These are phyloP conservation scores for Callithrix jacchus DNA, from an alignment of 2,113 vertebrate genomes.

Conservation along the genomic window DNA sequence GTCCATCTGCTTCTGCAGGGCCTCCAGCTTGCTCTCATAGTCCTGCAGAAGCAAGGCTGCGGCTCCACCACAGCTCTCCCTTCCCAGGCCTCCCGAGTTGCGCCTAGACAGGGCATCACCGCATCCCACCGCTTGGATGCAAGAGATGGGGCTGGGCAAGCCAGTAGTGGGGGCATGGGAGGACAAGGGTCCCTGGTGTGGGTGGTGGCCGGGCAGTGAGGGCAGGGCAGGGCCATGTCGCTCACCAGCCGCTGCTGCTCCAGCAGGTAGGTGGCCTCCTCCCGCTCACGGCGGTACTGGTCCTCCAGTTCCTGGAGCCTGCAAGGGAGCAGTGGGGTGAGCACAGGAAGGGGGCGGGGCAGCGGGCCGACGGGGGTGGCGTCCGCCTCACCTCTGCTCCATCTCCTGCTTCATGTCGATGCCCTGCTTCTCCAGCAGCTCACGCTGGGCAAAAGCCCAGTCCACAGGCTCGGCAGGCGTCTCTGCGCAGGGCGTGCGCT, in stretches of 20 bases:
- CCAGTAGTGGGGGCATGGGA: neutral
- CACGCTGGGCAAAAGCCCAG: conserved; percentile 97
- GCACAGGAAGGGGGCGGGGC: fast-evolving
- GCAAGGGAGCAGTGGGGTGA: neutral
- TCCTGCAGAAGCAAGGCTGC: conserved; percentile 83
- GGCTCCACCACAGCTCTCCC: fast-evolving
- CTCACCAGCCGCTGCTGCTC: conserved; percentile 97
- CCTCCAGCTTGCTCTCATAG: conserved; percentile 97
- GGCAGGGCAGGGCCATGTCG: fast-evolving
- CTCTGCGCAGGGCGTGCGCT: conserved; percentile 93
- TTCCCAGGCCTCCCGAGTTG: fast-evolving
- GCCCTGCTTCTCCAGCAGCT: conserved; percentile 97
- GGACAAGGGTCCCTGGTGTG: fast-evolving
- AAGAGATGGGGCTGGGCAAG: neutral
- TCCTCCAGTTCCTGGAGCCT: conserved; percentile 98
- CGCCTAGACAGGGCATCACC: fast-evolving
- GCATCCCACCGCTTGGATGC: fast-evolving
- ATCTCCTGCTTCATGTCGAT: conserved; percentile 99
- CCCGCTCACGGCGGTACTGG: conserved; percentile 95
- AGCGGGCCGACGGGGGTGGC: neutral
- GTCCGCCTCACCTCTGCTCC: conserved; percentile 92
- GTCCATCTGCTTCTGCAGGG: conserved; percentile 97
- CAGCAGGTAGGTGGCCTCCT: conserved; percentile 95
- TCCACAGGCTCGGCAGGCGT: conserved; percentile 94
- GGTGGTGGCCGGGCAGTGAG: fast-evolving